Evolutionary conservation across 2,113 vertebrate genomes (phyloP).

Genomic region (Actenoides lindsayi): DNA sequence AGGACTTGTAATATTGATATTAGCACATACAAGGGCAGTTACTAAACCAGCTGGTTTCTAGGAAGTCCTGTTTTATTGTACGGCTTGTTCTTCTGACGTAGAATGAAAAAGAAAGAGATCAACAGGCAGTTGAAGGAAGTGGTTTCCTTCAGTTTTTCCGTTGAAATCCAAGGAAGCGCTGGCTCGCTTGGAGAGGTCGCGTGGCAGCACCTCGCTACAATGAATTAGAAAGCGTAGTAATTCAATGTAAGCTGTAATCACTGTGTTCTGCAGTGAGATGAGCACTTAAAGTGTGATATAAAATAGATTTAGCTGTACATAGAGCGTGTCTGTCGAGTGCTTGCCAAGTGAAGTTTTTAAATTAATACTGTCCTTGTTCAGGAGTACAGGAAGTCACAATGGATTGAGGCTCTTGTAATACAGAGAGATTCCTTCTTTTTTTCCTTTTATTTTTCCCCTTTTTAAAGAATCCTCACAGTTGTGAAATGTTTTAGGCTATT

Average conservation of each 20-base stretch:
- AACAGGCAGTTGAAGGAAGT: not conserved
- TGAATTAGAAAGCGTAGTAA: conserved; percentile 56
- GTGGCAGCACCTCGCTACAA: not conserved
- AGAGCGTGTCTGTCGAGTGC: conserved; percentile 20
- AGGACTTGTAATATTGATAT: not conserved
- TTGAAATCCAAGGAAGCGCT: conserved; percentile 41
- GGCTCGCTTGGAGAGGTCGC: not conserved
- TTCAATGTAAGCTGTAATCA: conserved; percentile 37
- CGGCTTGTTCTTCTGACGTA: not conserved
- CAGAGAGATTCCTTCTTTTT: not conserved
- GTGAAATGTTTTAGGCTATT: not conserved
- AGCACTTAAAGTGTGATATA: conserved; percentile 1
- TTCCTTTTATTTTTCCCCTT: not conserved
- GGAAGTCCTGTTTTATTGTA: not conserved
- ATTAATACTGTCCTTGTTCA: not conserved
- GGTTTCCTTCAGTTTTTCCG: conserved; percentile 23
- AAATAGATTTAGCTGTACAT: conserved; percentile 59
- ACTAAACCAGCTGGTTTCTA: not conserved
- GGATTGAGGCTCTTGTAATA: not conserved
- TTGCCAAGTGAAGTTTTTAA: conserved; percentile 18
- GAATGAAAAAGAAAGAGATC: not conserved
- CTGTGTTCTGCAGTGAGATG: conserved; percentile 35
- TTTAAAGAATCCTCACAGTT: not conserved
- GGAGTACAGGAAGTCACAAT: not conserved
- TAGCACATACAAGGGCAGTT: not conserved